Evolutionary conservation across 2,113 vertebrate species (phyloP).

Genomic region (Megaceryle torquata): DNA sequence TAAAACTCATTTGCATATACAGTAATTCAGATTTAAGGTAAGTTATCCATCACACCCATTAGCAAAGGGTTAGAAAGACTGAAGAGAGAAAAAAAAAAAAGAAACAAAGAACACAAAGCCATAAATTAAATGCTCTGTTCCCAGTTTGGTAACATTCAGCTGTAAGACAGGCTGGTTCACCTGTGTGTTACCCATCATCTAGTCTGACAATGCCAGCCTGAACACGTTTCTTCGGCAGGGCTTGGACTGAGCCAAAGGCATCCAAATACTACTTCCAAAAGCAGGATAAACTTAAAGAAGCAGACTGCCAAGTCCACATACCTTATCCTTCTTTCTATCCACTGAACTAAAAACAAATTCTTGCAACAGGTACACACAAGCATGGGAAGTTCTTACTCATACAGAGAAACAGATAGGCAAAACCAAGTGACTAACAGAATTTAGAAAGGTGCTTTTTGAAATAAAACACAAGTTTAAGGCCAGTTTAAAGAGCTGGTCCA

Average conservation of each 20-base stretch:
- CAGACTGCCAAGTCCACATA: slow-evolving; percentile 53
- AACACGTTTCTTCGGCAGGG: slow-evolving; percentile 34
- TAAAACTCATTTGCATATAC: background rate
- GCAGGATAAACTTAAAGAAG: slow-evolving; percentile 41
- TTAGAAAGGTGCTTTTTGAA: background rate
- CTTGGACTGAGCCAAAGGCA: slow-evolving; percentile 52
- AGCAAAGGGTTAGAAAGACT: background rate
- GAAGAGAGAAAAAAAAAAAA: background rate
- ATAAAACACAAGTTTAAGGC: background rate
- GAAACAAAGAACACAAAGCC: background rate
- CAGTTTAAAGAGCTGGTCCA: background rate
- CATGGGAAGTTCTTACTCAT: slow-evolving; percentile 38
- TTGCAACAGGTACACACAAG: slow-evolving; percentile 61
- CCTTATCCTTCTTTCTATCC: slow-evolving; percentile 40
- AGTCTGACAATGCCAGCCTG: slow-evolving; percentile 49
- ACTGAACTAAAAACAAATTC: slow-evolving; percentile 56
- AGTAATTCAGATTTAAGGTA: background rate
- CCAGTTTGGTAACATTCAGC: slow-evolving; percentile 42
- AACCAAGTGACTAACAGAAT: background rate
- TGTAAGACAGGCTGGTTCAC: slow-evolving; percentile 57
- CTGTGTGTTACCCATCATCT: slow-evolving; percentile 49
- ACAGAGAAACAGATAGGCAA: slow-evolving; percentile 6
- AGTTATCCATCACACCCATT: background rate
- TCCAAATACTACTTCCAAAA: slow-evolving; percentile 56
- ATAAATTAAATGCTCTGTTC: slow-evolving; percentile 28